Percentiles rank a stretch among this genome's conserved stretches.
These are phyloP conservation scores for Oscheius sp. DNA, from an alignment of 2,888 invertebrate genomes.

Conservation along the genomic window DNA sequence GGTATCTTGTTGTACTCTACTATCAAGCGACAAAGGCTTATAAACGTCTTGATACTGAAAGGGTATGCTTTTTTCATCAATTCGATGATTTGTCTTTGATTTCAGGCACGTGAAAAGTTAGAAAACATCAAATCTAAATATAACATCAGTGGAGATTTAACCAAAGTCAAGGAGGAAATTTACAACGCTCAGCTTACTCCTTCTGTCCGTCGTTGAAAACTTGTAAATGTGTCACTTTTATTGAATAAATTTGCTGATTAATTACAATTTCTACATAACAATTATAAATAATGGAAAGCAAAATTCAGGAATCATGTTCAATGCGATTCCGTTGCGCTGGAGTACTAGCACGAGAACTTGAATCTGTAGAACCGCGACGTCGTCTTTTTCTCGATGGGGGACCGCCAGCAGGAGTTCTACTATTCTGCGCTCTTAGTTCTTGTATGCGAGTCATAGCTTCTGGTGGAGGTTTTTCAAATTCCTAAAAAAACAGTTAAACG, in stretches of 20 bases:
- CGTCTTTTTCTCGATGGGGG: slow-evolving; percentile 7
- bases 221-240: background rate
- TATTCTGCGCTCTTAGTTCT: background rate
- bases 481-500: background rate
- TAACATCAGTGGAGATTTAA: slow-evolving; percentile 71
- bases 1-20: slow-evolving; percentile 97
- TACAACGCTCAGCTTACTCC: slow-evolving; percentile 18
- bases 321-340: background rate
- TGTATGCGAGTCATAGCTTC: background rate
- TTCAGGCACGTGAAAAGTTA: slow-evolving; percentile 72
- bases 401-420: background rate
- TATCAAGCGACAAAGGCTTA: slow-evolving; percentile 80
- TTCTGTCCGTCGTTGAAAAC: slow-evolving; percentile 11
- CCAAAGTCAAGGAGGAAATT: slow-evolving; percentile 62
- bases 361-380: slow-evolving; percentile 4
- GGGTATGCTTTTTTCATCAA: slow-evolving; percentile 62
- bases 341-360: background rate
- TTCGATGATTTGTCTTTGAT: background rate
- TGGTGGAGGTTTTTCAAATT: background rate
- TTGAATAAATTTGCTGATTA: background rate
- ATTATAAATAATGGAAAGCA: background rate
- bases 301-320: background rate
- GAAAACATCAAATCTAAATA: slow-evolving; percentile 74
- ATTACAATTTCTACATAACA: background rate
- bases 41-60: slow-evolving; percentile 73